A percentile compares a stretch with the other conserved stretches of the same genome.
Conservation (phyloP, 1,140 invertebrate species). For the Drosophila busckii region DNA sequence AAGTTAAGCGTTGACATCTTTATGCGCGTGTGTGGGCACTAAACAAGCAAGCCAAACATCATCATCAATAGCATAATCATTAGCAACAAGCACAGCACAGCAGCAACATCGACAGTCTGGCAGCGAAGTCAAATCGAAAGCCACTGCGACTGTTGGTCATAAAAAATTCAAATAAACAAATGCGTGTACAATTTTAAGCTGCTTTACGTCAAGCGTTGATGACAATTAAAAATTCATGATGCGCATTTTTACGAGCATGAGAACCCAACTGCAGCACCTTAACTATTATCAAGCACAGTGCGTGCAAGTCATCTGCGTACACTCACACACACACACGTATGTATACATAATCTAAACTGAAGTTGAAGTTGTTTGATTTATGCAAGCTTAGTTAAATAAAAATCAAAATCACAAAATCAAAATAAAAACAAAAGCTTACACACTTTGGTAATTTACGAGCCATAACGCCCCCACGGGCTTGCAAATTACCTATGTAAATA, state of each 20-base stretch:
- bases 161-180: slow-evolving; percentile 50
- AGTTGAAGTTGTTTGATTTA: no score
- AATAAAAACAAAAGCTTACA: slow-evolving; percentile 38
- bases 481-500: slow-evolving; percentile 72
- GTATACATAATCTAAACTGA: not conserved
- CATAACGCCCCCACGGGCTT: slow-evolving; percentile 27
- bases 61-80: not conserved
- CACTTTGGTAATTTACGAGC: slow-evolving; percentile 63
- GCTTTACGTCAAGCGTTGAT: slow-evolving; percentile 16
- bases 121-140: slow-evolving; percentile 23
- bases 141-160: no score
- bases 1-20: slow-evolving; percentile 76
- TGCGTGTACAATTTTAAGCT: slow-evolving; percentile 26
- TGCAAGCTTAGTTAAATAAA: not conserved
- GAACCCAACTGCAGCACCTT: no score
- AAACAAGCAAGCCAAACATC: slow-evolving; percentile 46
- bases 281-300: slow-evolving; percentile 12
- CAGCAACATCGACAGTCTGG: slow-evolving; percentile 2
- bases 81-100: no score
- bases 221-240: slow-evolving; percentile 59
- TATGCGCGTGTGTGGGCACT: slow-evolving; percentile 70
- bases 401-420: slow-evolving; percentile 5
- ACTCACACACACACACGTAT: not conserved
- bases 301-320: not conserved
- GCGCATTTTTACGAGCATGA: slow-evolving; percentile 42